Conservation (phyloP, 2,888 invertebrate genomes). For the Brenthis hecate region DNA sequence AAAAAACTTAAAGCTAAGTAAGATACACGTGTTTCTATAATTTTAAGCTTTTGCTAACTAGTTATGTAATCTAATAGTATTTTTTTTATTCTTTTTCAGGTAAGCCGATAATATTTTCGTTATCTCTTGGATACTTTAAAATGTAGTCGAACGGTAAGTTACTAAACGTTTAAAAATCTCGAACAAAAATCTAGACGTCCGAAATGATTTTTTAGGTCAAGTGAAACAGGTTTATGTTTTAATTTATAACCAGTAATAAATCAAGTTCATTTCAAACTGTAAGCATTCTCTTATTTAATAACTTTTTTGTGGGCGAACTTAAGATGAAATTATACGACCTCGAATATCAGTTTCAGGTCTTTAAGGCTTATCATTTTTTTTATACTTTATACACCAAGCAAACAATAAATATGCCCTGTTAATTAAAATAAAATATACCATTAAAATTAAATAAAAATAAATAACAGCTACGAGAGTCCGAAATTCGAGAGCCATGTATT, state of each 20-base stretch:
- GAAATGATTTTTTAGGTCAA: conserved; percentile 24
- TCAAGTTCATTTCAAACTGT: conserved; percentile 3
- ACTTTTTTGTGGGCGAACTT: neutral
- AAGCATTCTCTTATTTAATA: conserved; percentile 3
- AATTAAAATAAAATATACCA: too few relatives aligned
- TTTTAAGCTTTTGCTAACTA: conserved; percentile 23
- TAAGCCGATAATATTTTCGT: conserved; percentile 33
- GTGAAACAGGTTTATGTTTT: conserved; percentile 28
- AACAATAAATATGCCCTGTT: too few relatives aligned
- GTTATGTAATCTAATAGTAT: conserved; percentile 27
- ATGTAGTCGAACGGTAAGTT: conserved; percentile 21
- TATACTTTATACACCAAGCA: too few relatives aligned
- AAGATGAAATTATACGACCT: neutral
- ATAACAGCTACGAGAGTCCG: too few relatives aligned
- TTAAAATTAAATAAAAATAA: too few relatives aligned
- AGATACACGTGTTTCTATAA: conserved; percentile 19
- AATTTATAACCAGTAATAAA: conserved; percentile 24
- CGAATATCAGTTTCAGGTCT: neutral
- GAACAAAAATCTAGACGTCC: neutral
- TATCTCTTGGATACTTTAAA: conserved; percentile 18
- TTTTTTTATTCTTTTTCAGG: conserved; percentile 36
- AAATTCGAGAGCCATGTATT: too few relatives aligned
- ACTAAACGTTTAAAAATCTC: neutral
- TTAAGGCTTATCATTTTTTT: too few relatives aligned
- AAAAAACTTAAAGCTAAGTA: conserved; percentile 19